These are phyloP conservation scores for Glossosoma conforme DNA, from an alignment of 1,140 invertebrate genomes.

Conservation along the genomic window DNA sequence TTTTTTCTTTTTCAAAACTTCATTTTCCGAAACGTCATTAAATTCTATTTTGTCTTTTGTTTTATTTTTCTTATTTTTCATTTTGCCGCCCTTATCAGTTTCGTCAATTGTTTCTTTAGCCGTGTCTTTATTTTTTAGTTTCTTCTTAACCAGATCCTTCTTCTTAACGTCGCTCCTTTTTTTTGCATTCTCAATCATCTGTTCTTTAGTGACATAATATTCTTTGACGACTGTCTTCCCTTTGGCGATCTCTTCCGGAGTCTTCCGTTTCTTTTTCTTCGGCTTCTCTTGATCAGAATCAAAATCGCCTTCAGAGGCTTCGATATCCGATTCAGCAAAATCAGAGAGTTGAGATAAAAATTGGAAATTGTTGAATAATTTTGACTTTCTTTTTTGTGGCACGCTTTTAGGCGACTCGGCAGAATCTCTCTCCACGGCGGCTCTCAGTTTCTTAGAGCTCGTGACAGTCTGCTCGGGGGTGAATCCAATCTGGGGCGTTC, in stretches of 20 bases:
- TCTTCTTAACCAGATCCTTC: conserved; percentile 15
- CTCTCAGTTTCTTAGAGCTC: conserved; percentile 6
- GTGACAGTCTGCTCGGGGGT: conserved; percentile 8
- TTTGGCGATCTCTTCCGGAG: conserved; percentile 3
- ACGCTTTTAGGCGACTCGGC: conserved; percentile 18
- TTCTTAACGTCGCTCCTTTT: conserved; percentile 10
- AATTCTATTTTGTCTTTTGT: no score
- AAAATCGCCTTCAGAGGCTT: conserved; percentile 1
- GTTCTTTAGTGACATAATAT: conserved; percentile 20
- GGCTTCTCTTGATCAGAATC: not conserved
- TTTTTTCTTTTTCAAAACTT: not conserved
- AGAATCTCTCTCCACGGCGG: not conserved
- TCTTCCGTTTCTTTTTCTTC: conserved; percentile 3
- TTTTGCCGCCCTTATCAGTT: no score
- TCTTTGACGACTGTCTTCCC: conserved; percentile 19
- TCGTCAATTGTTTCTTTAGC: no score
- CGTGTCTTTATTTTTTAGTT: not conserved
- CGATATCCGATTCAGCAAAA: conserved; percentile 17
- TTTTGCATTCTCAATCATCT: conserved; percentile 4
- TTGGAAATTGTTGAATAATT: conserved; percentile 27
- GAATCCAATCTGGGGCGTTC: conserved; percentile 19
- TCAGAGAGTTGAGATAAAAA: conserved; percentile 24
- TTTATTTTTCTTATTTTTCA: no score
- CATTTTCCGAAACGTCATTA: conserved; percentile 3
- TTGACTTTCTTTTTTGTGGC: conserved; percentile 15